These are phyloP conservation scores for Coleophora deauratella DNA, from an alignment of 2,888 invertebrate species.

Conservation along the genomic window DNA sequence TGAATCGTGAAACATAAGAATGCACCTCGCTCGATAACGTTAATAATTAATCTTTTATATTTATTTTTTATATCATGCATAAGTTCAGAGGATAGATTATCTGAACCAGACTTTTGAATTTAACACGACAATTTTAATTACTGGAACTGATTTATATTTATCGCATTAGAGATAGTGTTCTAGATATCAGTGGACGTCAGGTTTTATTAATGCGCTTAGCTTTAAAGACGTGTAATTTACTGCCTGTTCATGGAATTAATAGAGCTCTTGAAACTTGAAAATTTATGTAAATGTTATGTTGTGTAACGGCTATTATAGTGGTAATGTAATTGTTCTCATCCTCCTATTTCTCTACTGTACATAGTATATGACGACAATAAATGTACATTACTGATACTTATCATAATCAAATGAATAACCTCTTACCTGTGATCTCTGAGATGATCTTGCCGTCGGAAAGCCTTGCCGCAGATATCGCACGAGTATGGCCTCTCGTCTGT, in stretches of 20 bases:
- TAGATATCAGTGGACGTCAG: constrained; percentile 20
- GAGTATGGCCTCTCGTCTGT: constrained; percentile 98
- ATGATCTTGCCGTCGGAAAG: constrained; percentile 97
- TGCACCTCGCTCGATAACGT: constrained; percentile 41
- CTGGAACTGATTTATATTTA: constrained; percentile 37
- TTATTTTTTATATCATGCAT: constrained; percentile 44
- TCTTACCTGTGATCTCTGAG: constrained; percentile 91
- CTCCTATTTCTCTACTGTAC: too few species aligned
- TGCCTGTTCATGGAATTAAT: too few species aligned
- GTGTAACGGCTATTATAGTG: too few species aligned
- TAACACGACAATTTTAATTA: constrained; percentile 33
- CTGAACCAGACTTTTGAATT: constrained; percentile 28
- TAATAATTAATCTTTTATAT: constrained; percentile 13
- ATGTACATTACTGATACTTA: neutral
- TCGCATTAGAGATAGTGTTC: constrained; percentile 27
- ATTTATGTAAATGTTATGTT: too few species aligned
- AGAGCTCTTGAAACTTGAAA: too few species aligned
- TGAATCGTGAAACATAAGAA: constrained; percentile 46
- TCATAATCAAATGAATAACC: neutral
- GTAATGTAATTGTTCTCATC: too few species aligned
- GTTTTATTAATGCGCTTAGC: constrained; percentile 1
- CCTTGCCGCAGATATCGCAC: constrained; percentile 98
- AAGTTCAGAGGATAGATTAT: constrained; percentile 32
- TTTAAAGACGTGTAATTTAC: too few species aligned
- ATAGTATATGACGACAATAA: neutral